Base-by-base conservation (phyloP, 2,888 invertebrate genomes). In the Creontiades dilutus region DNA sequence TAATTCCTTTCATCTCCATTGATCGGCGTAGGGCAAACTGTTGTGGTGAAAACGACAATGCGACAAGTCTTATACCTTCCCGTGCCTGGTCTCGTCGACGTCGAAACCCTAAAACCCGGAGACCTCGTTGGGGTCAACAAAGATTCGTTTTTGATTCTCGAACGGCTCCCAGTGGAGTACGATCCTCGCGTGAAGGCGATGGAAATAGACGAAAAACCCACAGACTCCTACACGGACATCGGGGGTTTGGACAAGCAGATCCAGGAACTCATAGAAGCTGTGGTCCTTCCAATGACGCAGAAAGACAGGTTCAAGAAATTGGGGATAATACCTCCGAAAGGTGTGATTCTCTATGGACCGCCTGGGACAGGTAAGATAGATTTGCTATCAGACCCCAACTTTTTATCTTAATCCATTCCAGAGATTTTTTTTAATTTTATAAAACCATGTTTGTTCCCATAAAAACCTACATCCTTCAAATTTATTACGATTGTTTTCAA, bases 221-320 rank as follows among this genome's bases (percentile, higher is more conserved):
- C 99, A 13, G 99, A 99, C 93, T 99, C 99, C 93, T 99, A 99
- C 94, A 98, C 99, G 11, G 99, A 99, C 94, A 99, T 99, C 93
- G 99, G 99, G 93, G 99, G 99, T n/a, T 94, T 99, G 91, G 99
- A 99, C 93, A 99, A 99, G 94, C 99, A 99, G 94, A 99, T 99
- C 93, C 98, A 95, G 92, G 95, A 96, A 93, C 94, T 99, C 5
- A 99, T 99, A 92, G 99, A 99, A 94, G 99, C 99, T 27, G 99
- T 99, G 52, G 99, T 99, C 0, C 94, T 99, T 52, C 99, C 99
- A 0, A 99, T 99, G 98, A 99, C 99, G 0, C 99, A 99, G 93
- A 99, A 99, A 93, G 99, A 99, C 93, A 97, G 97, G 93, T 99
- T 99, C 94, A 97, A 98, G 92, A 98, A 98, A 93, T 95, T 99